Base-by-base conservation (phyloP, 2,888 invertebrate genomes). In the Cerceris ruficornis region DNA sequence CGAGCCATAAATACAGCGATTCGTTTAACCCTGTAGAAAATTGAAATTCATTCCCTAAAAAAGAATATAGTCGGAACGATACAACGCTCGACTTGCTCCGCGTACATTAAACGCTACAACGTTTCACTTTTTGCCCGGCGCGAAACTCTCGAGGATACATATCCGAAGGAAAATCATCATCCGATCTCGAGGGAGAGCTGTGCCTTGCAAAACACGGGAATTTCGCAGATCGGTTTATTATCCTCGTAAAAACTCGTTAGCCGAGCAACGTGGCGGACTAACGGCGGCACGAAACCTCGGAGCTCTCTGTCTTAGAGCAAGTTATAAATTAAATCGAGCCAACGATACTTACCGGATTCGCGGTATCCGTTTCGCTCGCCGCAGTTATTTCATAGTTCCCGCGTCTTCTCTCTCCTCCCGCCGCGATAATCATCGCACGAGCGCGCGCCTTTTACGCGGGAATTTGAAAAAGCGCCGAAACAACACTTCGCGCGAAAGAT, bases 191-290 rank as follows among this genome's bases (percentile, higher is more conserved):
- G 52, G 58, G 52, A 57, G 46, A 57, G 65, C 70, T 43, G 43
- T 49, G 46, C 57, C 69, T 70, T 43, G 43, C 54, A 58, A 66
- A 54, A 65, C 78, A 68, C 78, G 41, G 57, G 28, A 69, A 75
- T 79, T 79, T 74, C 67, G 70, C 69, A 69, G 79, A 70, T 79
- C 70, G 55, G 80, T 50, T 80, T 75, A 80, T 80, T 75, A 69
- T 65, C 74, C 62, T 8, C 62, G 67, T 78, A 80, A 80, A 80
- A 79, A 79, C 79, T 80, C 70, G 80, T 80, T 75, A 68, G 67
- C 62, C 69, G 64, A 64, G 64, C 67, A 7, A 42, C 43, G 69
- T 42, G 46, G 66, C 46, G 49, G 54, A 28, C 28, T 28, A 28
- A 28, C 28, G 62, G 17, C 42, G 17, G 52, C 42, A 41, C 61